Evolutionary conservation across 2,888 invertebrate genomes (phyloP), one percentile per base, ranked within the genome.

Genomic region (Xestia xanthographa): DNA sequence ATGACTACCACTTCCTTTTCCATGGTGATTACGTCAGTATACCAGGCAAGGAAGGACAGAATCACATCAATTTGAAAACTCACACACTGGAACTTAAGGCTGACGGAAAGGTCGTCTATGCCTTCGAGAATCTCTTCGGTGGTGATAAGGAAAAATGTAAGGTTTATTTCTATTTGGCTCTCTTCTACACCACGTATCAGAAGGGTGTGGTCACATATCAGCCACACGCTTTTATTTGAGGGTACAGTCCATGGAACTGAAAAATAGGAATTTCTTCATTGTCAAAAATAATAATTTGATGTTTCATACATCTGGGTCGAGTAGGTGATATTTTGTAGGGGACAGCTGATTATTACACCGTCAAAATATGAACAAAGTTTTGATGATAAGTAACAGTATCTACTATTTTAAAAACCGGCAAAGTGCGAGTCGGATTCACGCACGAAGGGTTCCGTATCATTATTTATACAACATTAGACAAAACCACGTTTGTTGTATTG

Each of bases 61-160:
- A 0, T 5, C 38, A 76, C 9, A 48, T 84, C 20, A 5, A 63
- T 11, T 53, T 84, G 34, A 76, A 63, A 20, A 70, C 34, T 9
- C 62, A 84, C 26, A 34, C 20, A 43, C n/a, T 84, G 2, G 29
- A 66, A 1, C n/a, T 63, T 0, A 58, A 66, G 2, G 48, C 29
- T 14, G 50, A 56, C 5, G 83, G 71, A 71, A 80, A 66, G 20
- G n/a, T 80, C 5, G 38, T 41, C 2, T 80, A 77, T 63, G 72
- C 73, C 1, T 79, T 66, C 38, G 26, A 66, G 56, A 83, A 85
- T 60, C 77, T 84, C 5, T 84, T 66, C 29, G 11, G 75, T 58
- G 86, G 86, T 8, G 86, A 83, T 48, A 62, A 77, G 41, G 58
- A 66, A 43, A 80, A 77, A 80, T 80, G 85, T 85, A 70, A 85